Base-by-base conservation (phyloP, 2,113 vertebrate species). In the Cercocebus atys region DNA sequence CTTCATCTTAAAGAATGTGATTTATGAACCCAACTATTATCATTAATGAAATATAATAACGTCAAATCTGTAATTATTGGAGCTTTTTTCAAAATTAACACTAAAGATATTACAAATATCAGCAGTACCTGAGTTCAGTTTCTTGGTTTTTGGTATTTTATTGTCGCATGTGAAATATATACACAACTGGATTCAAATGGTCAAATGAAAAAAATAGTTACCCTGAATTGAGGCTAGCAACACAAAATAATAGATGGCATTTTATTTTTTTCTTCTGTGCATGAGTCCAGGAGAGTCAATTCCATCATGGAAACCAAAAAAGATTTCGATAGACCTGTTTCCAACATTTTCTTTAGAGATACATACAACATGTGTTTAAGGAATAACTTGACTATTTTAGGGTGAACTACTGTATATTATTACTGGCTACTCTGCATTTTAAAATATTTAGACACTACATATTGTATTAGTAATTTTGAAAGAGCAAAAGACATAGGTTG, bases 31-130 rank as follows among this genome's bases (percentile, higher is more conserved):
- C 35, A 92, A 38, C 47, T 92, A 55, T 50, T 78, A 6, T 55
- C 47, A 79, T 91, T 91, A 91, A 59, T 84, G 30, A 16, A 90
- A 93, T 86, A 52, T 57, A 52, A 95, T 61, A 12, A 92, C 85
- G 13, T 52, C 47, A 95, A 81, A 85, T 9, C 85, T 40, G 66
- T 94, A 93, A 87, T 90, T 88, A 88, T 76, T 93, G 70, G 30
- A 57, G 70, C n/a, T 8, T 55, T 40, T 61, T 85, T 85, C 43
- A 76, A 14, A 93, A 72, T 11, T 93, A 61, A 40, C 20, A 38
- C 8, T 38, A 43, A 88, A 97, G 55, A 80, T 81, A 73, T 79
- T 50, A 91, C 32, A 76, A 47, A 57, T 79, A 14, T 94, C 68
- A 90, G 14, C 6, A 90, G 10, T 93, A 87, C 5, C 38, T 82